Conservation (phyloP, 2,888 invertebrate genomes). For the Meiosimyza platycephala region DNA sequence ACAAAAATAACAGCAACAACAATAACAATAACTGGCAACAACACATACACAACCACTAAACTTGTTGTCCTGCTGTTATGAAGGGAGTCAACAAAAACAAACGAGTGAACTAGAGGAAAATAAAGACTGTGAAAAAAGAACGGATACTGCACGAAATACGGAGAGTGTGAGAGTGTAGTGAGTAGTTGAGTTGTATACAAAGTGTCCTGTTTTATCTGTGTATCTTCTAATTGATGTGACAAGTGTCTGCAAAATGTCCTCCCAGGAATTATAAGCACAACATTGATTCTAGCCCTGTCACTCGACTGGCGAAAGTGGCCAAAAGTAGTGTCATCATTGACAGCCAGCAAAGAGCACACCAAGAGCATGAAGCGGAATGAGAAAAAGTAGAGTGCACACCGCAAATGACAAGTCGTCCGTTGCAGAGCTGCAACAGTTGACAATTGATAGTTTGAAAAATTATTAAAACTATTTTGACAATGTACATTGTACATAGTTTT, state of each 20-base stretch:
- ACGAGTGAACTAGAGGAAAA: not conserved
- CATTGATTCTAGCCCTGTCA: conserved; percentile 32
- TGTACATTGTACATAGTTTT: too few relatives aligned
- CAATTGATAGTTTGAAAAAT: too few relatives aligned
- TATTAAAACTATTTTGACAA: too few relatives aligned
- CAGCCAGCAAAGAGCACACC: conserved; percentile 5
- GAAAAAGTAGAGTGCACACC: not conserved
- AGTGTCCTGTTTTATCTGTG: conserved; percentile 33
- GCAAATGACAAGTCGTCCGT: too few relatives aligned
- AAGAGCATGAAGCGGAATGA: not conserved
- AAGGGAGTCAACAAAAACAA: not conserved
- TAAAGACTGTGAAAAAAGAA: too few relatives aligned
- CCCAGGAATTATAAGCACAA: conserved; percentile 56
- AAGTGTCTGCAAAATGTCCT: conserved; percentile 59
- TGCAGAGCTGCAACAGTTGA: too few relatives aligned
- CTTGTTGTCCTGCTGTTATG: not conserved
- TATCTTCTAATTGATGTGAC: conserved; percentile 58
- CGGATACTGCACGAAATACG: too few relatives aligned
- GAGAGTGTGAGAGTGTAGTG: not conserved
- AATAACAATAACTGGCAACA: conserved; percentile 18
- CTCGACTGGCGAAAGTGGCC: conserved; percentile 33
- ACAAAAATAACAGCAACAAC: not conserved
- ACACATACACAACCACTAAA: not conserved
- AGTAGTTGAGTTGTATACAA: conserved; percentile 5
- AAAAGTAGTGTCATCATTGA: conserved; percentile 40